These are phyloP conservation scores for Prinia subflava DNA, from an alignment of 2,113 vertebrate species.

Conservation along the genomic window DNA sequence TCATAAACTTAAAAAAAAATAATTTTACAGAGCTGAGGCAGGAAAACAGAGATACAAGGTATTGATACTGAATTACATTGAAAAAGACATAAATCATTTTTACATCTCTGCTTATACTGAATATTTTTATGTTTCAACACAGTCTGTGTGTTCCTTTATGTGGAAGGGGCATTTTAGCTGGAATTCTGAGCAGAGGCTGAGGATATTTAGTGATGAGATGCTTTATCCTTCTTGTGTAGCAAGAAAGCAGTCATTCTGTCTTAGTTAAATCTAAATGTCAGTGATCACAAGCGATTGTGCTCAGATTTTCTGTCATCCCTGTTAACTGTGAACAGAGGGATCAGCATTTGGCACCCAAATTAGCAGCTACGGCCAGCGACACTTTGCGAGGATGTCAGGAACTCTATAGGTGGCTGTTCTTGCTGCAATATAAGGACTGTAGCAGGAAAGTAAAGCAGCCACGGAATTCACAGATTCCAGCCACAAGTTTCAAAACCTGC, in stretches of 20 bases:
- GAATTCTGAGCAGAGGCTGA: neutral
- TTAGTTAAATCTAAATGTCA: constrained; percentile 40
- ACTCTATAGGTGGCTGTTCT: neutral
- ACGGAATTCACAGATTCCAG: neutral
- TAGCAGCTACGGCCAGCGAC: neutral
- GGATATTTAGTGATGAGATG: neutral
- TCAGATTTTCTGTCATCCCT: constrained; percentile 6
- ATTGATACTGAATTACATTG: constrained; percentile 47
- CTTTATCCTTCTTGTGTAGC: neutral
- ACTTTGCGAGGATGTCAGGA: neutral
- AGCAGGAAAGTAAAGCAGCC: neutral
- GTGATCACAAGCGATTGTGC: neutral
- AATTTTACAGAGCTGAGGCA: constrained; percentile 5
- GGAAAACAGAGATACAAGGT: constrained; percentile 24
- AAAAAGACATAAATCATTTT: constrained; percentile 43
- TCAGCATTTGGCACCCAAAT: neutral
- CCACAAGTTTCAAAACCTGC: neutral
- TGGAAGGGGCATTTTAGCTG: neutral
- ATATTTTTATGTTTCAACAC: constrained; percentile 37
- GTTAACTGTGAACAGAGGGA: neutral
- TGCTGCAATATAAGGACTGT: neutral
- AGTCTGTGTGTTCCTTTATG: neutral
- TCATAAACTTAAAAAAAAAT: constrained; percentile 33
- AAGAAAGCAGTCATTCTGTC: neutral
- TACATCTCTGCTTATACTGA: constrained; percentile 45